Base-by-base conservation (phyloP, 2,797 vertebrate genomes). In the Etheostoma perlongum region DNA sequence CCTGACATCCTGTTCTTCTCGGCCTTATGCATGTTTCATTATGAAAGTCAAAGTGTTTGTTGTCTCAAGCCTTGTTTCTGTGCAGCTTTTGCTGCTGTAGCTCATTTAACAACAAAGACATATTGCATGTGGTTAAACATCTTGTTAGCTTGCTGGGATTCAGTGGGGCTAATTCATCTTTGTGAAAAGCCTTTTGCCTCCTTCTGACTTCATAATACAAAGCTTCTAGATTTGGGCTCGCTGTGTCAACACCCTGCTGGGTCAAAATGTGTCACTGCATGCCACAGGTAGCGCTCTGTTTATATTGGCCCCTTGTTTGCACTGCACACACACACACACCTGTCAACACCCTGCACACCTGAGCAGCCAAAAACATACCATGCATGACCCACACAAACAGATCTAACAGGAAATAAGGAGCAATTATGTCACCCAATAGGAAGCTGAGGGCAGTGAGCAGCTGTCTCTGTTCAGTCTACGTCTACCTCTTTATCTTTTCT, bases 311-410 rank as follows among this genome's bases (percentile, higher is more conserved):
- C 9, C 10, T 0, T 76, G 74, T 82, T 78, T 83, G 71, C 48
- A 59, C 53, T 65, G 15, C 3, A n/a, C 30, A 54, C n/a, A 66
- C 21, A 64, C 13, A 25, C 48, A 61, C 23, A 76, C 63, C 74
- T 81, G 79, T 61, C 62, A 23, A 83, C 71, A 72, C 52, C 47
- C 48, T 48, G 52, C 59, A 74, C 82, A 88, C 85, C 82, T 82
- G 71, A 81, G 73, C 60, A 47, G 40, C 30, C 11, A 27, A 27
- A 71, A 33, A 42, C 61, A 75, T 52, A 53, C 67, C 79, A 78
- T 40, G 33, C 46, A 11, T 51, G 5, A 46, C 48, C 70, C 21
- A 15, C 46, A 15, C 57, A 36, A 19, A 70, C 23, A 54, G 36
- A 72, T 62, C 60, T 72, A 67, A 81, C 65, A 69, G 59, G 72